Base-by-base conservation (phyloP, 2,113 vertebrate genomes). In the Corydoras maculifer region DNA sequence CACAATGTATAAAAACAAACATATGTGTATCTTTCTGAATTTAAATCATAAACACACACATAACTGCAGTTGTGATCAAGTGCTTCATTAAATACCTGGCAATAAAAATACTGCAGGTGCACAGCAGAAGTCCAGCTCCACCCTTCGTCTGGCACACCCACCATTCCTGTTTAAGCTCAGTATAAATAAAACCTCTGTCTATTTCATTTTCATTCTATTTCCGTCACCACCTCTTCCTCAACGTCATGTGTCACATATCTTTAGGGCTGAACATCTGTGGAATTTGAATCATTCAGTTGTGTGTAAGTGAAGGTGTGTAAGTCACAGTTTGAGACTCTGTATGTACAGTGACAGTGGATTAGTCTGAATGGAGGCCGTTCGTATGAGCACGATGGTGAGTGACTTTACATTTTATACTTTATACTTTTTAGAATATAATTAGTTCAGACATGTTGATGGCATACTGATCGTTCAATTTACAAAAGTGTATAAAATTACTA, bases 361-460 rank as follows among this genome's bases (percentile, higher is more conserved):
- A 65, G 75, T 82, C 55, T 64, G 74, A 61, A 69, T 73, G 51
- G 51, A 30, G 68, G 65, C 74, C 54, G 32, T 62, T 51, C 58
- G 3, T n/a, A 55, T 14, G 74, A 59, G 71, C 65, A 43, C 25
- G 64, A 70, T 43, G 78, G 80, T 82, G 70, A 80, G 78, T 69
- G 63, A 71, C 13, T 53, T 53, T 53, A 12, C 51, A 8, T 53
- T 3, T 1, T 51, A 11, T 51, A 9, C 7, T 51, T 51, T 51
- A 14, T 53, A 7, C 51, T 53, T 6, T 53, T 53, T 3, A 53
- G 51, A 53, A 53, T 12, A 53, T 3, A 53, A 10, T 10, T 53
- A 12, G 9, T 53, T 53, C 9, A 10, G 35, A 43, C 35, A 43
- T 43, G 35, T n/a, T n/a, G 32, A 35, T 35, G 7, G 3, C 32